Base-by-base conservation (phyloP, 1,140 invertebrate genomes). In the Polypedilum pembai region DNA sequence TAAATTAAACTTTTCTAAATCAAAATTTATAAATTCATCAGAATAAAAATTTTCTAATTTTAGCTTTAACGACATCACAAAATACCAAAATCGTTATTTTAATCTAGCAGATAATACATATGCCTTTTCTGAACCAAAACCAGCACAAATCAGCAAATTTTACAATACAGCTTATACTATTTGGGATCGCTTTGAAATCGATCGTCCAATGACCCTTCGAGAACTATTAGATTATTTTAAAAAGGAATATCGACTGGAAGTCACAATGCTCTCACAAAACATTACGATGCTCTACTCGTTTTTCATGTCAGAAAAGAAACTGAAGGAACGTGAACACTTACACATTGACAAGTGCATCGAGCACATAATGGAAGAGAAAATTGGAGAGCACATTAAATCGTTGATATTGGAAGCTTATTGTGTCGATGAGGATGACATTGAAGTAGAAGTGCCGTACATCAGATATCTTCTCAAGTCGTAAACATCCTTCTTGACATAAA, bases 321-420 rank as follows among this genome's bases (percentile, higher is more conserved):
- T 69, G 18, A 69, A 18, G 20, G 65, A 69, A 69, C 65, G 65
- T 69, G 65, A 69, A 21, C n/a, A 69, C 18, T 69, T 69, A 21
- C 20, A 18, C n/a, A 69, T 69, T 18, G 65, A 69, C 10, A 18
- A 69, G 18, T 69, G 65, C 65, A 69, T 69, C 12, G 65, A 69
- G 20, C 65, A 69, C 18, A 69, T 69, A 69, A 69, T 69, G 65
- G 65, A 21, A 18, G 65, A 69, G 65, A 69, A 20, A 69, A 69
- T 69, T 69, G 65, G 18, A 18, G 8, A n/a, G 17, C 65, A 69
- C 17, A 69, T 69, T 8, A 21, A 69, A 18, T 69, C 65, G 3
- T 69, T 69, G 65, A 69, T 69, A 69, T 18, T 69, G 18, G 65
- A 69, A 69, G 65, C 65, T 18, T 69, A 69, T 20, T 69, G 65